Base-by-base conservation (phyloP, 23 tunicate species). In the Botrylloides violaceus region DNA sequence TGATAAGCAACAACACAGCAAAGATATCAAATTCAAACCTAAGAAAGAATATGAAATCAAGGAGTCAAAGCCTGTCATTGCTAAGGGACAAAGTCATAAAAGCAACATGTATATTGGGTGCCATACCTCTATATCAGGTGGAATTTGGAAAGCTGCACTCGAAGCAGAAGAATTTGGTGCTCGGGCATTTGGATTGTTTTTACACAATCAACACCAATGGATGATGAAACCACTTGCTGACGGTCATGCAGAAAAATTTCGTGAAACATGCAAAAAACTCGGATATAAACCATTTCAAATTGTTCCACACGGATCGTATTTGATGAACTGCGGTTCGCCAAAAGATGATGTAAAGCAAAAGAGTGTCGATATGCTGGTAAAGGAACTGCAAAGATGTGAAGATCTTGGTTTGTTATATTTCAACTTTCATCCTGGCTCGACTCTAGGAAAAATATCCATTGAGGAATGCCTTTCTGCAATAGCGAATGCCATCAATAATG, bases 91-190 rank as follows among this genome's bases (percentile, higher is more conserved):
- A 60, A 28, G 18, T 0, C 27, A 18, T 23, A 23, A n/a, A 20
- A 23, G n/a, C 25, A 43, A 43, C 6, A 68, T 68, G 74, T 32
- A n/a, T 7, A 68, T 68, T 23, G 74, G 74, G 0, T 39, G 74
- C n/a, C 74, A 68, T 25, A 68, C 74, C 4, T 68, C 74, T 24
- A 68, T 68, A 22, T 68, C 74, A 38, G 74, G 74, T 7, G 74
- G 74, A 4, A 4, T 43, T 12, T 68, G 74, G 74, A 68, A 68
- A 39, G 74, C 74, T 5, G 30, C 57, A 36, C 49, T 34, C 35
- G 74, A 68, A 21, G 74, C 74, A 21, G 59, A 19, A n/a, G 12
- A 38, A 2, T 36, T 68, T 68, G 57, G 57, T 18, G 74, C 74
- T 5, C 35, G 20, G 36, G 74, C 74, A 6, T 68, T 68, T 21